Percentiles rank a stretch among this genome's conserved stretches.
Conservation (phyloP, 53 echinoderm and acorn worm species). For the Glandiceps talaboti region DNA sequence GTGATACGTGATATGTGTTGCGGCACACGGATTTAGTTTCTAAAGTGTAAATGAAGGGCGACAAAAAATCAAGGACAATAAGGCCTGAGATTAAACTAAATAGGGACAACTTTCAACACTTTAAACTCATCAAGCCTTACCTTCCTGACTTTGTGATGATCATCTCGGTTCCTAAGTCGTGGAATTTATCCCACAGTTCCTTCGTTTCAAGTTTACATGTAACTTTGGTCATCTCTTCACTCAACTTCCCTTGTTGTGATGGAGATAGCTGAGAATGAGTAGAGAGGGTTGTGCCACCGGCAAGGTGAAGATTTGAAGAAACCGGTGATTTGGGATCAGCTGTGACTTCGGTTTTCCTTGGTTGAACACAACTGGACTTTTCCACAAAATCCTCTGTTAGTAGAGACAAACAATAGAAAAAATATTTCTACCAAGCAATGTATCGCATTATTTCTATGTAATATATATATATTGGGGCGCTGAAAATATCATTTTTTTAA, state of each 20-base stretch:
- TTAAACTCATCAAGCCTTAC: slow-evolving; percentile 34
- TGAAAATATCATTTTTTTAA: too few species aligned
- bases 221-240: slow-evolving; percentile 52
- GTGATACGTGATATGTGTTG: too few species aligned
- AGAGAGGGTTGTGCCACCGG: background rate
- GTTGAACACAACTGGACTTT: background rate
- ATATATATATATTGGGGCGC: too few species aligned
- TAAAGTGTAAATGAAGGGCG: too few species aligned
- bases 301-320: slow-evolving; percentile 3
- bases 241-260: slow-evolving; percentile 7
- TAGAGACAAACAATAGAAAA: too few species aligned
- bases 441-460: too few species aligned
- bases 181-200: slow-evolving; percentile 92
- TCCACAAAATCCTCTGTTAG: background rate
- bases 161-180: slow-evolving; percentile 97
- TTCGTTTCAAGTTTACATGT: slow-evolving; percentile 71
- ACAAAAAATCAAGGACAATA: too few species aligned
- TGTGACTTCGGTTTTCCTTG: background rate
- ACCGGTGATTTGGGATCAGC: slow-evolving; percentile 5
- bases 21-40: too few species aligned
- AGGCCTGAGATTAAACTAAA: too few species aligned
- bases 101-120: too few species aligned
- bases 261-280: slow-evolving; percentile 11
- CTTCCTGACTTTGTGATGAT: slow-evolving; percentile 98
- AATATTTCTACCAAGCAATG: too few species aligned